These are phyloP conservation scores for Hypena proboscidalis DNA, from an alignment of 2,888 invertebrate species.

Conservation along the genomic window DNA sequence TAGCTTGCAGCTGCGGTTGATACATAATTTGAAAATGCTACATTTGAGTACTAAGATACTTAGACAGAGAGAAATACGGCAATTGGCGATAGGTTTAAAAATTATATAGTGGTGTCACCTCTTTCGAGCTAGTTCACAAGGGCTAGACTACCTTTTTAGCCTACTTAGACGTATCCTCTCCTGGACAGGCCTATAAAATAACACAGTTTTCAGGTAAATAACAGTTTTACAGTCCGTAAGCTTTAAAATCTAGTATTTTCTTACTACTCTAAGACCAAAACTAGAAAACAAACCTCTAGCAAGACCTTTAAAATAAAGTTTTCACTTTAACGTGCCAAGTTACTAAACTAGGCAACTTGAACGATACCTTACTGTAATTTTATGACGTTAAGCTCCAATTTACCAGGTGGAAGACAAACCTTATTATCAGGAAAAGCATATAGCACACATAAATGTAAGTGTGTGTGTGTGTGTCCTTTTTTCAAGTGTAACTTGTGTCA, in stretches of 20 bases:
- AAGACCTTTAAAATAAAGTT: conserved; percentile 23
- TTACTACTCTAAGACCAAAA: conserved; percentile 14
- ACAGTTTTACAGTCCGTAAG: neutral
- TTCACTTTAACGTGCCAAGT: conserved; percentile 8
- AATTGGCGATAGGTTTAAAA: no score
- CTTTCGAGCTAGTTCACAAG: no score
- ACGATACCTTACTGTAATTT: conserved; percentile 1
- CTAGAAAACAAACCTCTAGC: conserved; percentile 15
- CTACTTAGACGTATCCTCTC: neutral
- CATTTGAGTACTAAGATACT: no score
- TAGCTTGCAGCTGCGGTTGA: no score
- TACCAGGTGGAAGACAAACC: neutral
- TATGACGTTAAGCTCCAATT: conserved; percentile 5
- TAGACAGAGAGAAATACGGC: no score
- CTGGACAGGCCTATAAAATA: neutral
- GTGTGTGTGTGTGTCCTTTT: no score
- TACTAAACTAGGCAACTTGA: conserved; percentile 9
- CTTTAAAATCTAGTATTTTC: conserved; percentile 6
- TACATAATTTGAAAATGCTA: no score
- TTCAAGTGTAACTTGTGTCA: no score
- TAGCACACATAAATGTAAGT: no score
- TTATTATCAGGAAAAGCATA: no score
- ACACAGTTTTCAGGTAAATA: conserved; percentile 7
- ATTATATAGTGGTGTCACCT: no score
- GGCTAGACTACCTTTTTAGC: no score